Evolutionary conservation across 1,140 invertebrate species (phyloP).

Genomic region (Bombus affinis): DNA sequence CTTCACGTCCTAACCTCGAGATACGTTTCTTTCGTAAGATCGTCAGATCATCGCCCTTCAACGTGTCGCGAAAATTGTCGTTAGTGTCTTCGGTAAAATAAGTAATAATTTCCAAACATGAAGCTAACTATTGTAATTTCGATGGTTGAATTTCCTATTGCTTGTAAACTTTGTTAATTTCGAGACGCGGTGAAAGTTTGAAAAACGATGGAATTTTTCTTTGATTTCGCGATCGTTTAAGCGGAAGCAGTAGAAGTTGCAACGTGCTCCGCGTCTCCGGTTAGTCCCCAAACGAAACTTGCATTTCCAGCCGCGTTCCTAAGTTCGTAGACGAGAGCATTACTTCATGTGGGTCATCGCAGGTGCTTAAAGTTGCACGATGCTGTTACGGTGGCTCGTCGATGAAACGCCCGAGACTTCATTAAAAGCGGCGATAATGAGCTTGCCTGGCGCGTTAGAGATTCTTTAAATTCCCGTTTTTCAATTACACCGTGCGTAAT

Average conservation of each 20-base stretch:
- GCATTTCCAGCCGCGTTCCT: background rate
- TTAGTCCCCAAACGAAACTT: background rate
- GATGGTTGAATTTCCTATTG: background rate
- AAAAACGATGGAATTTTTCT: background rate
- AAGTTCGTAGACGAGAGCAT: background rate
- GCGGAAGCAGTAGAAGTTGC: background rate
- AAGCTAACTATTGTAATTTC: too few species aligned
- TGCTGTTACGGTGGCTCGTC: background rate
- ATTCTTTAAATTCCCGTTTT: background rate
- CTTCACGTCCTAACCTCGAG: background rate
- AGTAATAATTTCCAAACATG: too few species aligned
- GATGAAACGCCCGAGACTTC: background rate
- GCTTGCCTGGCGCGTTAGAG: background rate
- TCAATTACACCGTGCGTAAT: background rate
- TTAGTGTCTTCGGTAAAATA: too few species aligned
- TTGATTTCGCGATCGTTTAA: background rate
- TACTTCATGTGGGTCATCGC: background rate
- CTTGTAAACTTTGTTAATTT: background rate
- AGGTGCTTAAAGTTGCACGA: constrained; percentile 1
- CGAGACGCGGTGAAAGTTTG: too few species aligned
- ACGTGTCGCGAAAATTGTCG: background rate
- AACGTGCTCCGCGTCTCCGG: background rate
- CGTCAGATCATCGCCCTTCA: background rate
- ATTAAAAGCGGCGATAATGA: constrained; percentile 24
- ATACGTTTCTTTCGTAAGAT: background rate